Evolutionary conservation across 2,113 vertebrate genomes (phyloP), one percentile per base, ranked within the genome.

Genomic region (Sus scrofa): DNA sequence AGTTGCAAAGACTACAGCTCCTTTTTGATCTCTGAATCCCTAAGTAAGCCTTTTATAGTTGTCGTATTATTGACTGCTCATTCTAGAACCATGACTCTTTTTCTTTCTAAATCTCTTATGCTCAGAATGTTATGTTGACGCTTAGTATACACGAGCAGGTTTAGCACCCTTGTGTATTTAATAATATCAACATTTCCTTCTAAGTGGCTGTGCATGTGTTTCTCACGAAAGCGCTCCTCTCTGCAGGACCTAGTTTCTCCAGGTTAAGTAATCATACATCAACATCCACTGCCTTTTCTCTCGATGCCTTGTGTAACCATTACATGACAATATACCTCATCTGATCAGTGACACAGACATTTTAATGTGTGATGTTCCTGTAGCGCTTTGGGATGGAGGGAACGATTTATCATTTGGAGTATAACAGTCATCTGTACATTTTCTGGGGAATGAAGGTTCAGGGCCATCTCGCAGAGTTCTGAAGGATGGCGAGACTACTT

Each of bases 1-100:
- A 94, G 95, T 96, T 92, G 77, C 88, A 95, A 93, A 95, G 54
- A 94, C 95, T 91, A 67, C 63, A 89, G 93, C 70, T 89, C 24
- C 24, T 20, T 97, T 97, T 91, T 96, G 52, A 92, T 97, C 97
- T 98, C 92, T 97, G 95, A 96, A 88, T 97, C 97, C 93, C 73
- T 67, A 97, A 94, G 44, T 54, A 65, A 89, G 50, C 0, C 96
- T 98, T 97, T 94, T 67, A 77, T 37, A 84, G 86, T 87, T 94
- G 83, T 97, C 70, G 19, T 20, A 97, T 50, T 44, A n/a, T 0
- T 52, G 71, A 82, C n/a, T 44, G 65, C 20, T 84, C 58, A 32
- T 96, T 89, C 73, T 65, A 15, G 65, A 93, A 24, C 13, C 50
- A 63, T n/a, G 58, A 52, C 19, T 1, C 10, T 65, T 86, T 95